phyloP scores from a whole-genome alignment of 2,888 invertebrate genomes.

The Embidobia sp. region DNA sequence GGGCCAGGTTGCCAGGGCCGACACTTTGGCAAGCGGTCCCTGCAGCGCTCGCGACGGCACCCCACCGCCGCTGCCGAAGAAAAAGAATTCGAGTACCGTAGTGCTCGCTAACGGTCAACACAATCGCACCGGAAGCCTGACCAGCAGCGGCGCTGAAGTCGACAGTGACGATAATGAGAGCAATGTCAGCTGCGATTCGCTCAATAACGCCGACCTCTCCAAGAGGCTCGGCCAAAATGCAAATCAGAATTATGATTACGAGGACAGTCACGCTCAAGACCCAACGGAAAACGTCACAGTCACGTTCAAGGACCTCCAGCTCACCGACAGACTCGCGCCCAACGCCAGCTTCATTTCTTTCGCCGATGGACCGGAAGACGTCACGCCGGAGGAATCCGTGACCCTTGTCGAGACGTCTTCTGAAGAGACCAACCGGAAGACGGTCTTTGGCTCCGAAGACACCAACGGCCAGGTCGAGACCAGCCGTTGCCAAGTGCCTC shows the following conservation, averaged over 20 bases:
- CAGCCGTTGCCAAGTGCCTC: too few species aligned
- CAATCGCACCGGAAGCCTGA: conserved; percentile 83
- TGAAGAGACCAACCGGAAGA: too few species aligned
- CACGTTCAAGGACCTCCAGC: conserved; percentile 24
- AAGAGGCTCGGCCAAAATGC: background rate
- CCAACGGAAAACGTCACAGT: background rate
- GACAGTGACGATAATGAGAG: conserved; percentile 89
- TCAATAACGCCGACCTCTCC: conserved; percentile 88
- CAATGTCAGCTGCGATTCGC: conserved; percentile 91
- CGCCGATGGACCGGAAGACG: too few species aligned
- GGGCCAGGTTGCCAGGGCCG: too few species aligned
- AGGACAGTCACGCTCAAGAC: too few species aligned
- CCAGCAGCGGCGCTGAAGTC: conserved; percentile 85
- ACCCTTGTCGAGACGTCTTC: too few species aligned
- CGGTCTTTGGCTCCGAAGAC: too few species aligned
- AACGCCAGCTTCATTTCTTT: too few species aligned
- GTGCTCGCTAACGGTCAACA: conserved; percentile 79
- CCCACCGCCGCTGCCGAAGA: conserved; percentile 86
- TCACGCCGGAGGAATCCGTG: too few species aligned
- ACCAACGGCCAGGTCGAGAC: too few species aligned
- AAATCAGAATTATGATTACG: too few species aligned
- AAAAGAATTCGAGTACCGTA: conserved; percentile 83
- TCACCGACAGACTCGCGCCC: too few species aligned
- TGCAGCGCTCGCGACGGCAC: conserved; percentile 92
- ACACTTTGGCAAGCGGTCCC: conserved; percentile 92